Evolutionary conservation across 1,140 invertebrate species (phyloP), one percentile per base, ranked within the genome.

Genomic region (Cephus cinctus): DNA sequence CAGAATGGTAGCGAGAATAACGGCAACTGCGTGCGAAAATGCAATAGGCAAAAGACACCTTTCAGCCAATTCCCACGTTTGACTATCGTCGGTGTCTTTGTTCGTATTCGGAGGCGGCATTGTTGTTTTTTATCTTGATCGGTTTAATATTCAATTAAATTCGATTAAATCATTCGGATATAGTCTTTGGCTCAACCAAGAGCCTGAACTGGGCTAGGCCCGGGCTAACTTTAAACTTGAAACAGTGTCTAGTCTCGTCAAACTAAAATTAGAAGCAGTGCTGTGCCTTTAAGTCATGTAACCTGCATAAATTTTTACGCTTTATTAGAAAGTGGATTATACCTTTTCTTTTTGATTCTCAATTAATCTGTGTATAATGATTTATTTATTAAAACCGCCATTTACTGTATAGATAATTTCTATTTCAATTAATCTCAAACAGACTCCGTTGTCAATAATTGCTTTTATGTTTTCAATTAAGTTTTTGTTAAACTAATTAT

Each of bases 11-110:
- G 86, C 87, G 5, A 87, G 65, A 48, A 89, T 82, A 38, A 89
- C 83, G 19, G 87, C 86, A 8, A 86, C 77, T 11, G 85, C 87
- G 67, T 89, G 88, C 57, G 87, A 89, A 65, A 89, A 85, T 46
- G 89, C 78, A 27, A 89, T 80, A 5, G 87, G 88, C 54, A 89
- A 73, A n/a, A 87, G 76, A 57, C 87, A 86, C 14, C 88, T 78
- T 70, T 90, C 88, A 57, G 88, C 80, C 46, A 89, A 81, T 67
- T 89, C 88, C 87, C 87, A 90, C 47, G 86, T 71, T 27, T 75
- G 63, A 61, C 78, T 78, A 22, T 77, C 69, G 45, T 75, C 70
- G 5, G 61, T 47, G 16, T 68, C 64, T 56, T 71, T 69, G 18
- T 51, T 67, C 43, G 21, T 52, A 58, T 57, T 66, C 43, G 57